Evolutionary conservation across 2,888 invertebrate genomes (phyloP), one percentile per base, ranked within the genome.

Genomic region (Reticulitermes lucifugus): DNA sequence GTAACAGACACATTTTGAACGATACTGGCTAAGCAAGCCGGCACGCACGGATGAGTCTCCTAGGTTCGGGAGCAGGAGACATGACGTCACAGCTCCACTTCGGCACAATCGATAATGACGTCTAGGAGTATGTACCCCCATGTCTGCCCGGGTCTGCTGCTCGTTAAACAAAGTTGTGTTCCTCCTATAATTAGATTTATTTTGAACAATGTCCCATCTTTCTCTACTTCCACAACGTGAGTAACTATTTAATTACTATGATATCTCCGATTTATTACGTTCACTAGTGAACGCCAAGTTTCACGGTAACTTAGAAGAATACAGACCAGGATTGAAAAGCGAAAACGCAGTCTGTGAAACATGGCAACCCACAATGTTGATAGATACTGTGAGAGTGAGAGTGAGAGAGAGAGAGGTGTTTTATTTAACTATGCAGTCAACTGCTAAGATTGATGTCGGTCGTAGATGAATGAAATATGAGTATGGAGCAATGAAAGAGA

Each of bases 91-190:
- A 70, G 7, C 73, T 73, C 29, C 41, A 73, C 18, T 14, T 73
- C 73, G 35, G 73, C 73, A 73, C 73, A 73, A 73, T 73, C 73
- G 41, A 73, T 73, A 73, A 5, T 41, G 14, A 18, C 18, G 73
- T 41, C 73, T 73, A 29, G 25, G 71, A 73, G 73, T 73, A 41
- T 35, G 35, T 73, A 41, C 73, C 73, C 9, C 2, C 41, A 73
- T 73, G 41, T 14, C 73, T 7, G 35, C 35, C 35, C 73, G 41
- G 21, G 18, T 29, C 29, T 41, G 3, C 35, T 73, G 18, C 21
- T 73, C 65, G 25, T 65, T 65, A 65, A 65, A 73, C 21, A 73
- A 73, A 73, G 41, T 12, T 73, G 73, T 41, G 70, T 73, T 35
- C 41, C 73, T 41, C 2, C 73, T 73, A 73, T 73, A 73, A 73